phyloP scores from a whole-genome alignment of 2,797 vertebrate genomes.

The Muscicapa comitata region DNA sequence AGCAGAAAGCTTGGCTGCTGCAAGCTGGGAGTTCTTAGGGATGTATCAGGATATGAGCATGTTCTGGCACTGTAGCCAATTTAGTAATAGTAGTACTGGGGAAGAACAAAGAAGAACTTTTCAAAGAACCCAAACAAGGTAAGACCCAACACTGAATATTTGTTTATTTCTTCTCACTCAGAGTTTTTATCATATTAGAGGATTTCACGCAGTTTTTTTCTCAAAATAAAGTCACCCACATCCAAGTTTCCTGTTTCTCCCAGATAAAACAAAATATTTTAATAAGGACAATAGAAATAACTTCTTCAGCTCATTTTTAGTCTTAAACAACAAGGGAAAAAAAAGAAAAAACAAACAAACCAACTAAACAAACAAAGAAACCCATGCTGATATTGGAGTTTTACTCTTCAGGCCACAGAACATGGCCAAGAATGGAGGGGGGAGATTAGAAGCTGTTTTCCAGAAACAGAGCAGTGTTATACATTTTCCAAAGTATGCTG shows the following conservation, averaged over 20 bases:
- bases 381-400: neutral
- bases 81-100: neutral
- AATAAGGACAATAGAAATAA: neutral
- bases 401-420: neutral
- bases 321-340: neutral
- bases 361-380: neutral
- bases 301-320: neutral
- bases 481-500: neutral
- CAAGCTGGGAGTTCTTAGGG: neutral
- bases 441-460: neutral
- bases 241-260: neutral
- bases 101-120: neutral
- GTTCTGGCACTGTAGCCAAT: neutral
- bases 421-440: neutral
- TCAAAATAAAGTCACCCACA: neutral
- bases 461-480: neutral
- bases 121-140: neutral
- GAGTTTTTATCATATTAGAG: neutral
- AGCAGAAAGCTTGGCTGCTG: neutral
- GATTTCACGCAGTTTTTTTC: neutral
- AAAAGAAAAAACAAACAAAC: accelerated
- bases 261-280: neutral
- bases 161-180: neutral
- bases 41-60: neutral
- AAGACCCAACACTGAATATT: neutral